phyloP scores from a whole-genome alignment of 2,888 invertebrate genomes.

The Panopea generosa region DNA sequence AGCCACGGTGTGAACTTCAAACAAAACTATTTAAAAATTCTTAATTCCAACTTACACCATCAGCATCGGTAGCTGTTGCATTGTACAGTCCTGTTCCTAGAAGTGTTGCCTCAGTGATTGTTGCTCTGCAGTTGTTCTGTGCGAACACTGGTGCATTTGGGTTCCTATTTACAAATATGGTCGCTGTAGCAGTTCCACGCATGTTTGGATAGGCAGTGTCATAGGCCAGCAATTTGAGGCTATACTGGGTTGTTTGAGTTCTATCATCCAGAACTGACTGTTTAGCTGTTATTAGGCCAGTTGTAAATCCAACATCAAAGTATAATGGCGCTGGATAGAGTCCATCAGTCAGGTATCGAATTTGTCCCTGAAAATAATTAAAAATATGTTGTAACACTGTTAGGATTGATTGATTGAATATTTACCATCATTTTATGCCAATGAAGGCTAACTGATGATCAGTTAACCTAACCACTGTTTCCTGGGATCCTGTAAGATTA shows the following conservation, averaged over 20 bases:
- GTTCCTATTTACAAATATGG: slow-evolving; percentile 78
- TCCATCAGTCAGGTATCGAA: slow-evolving; percentile 74
- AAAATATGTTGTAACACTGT: too few species aligned
- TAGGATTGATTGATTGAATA: too few species aligned
- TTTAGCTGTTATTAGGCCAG: slow-evolving; percentile 63
- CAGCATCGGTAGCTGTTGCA: slow-evolving; percentile 74
- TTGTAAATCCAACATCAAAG: slow-evolving; percentile 71
- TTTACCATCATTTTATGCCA: too few species aligned
- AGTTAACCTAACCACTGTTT: too few species aligned
- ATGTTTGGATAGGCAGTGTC: slow-evolving; percentile 75
- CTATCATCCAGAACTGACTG: slow-evolving; percentile 65
- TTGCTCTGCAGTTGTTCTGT: slow-evolving; percentile 50
- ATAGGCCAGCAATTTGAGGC: slow-evolving; percentile 68
- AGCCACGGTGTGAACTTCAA: too few species aligned
- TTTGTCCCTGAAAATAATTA: slow-evolving; percentile 71
- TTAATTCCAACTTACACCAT: slow-evolving; percentile 72
- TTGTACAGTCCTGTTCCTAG: slow-evolving; percentile 71
- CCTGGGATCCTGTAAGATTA: too few species aligned
- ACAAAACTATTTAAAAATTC: too few species aligned
- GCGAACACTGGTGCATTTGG: slow-evolving; percentile 75
- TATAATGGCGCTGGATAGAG: slow-evolving; percentile 75
- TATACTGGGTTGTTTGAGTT: slow-evolving; percentile 63
- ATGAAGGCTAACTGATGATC: too few species aligned
- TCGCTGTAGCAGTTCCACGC: slow-evolving; percentile 71
- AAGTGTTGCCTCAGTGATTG: slow-evolving; percentile 66